Base-by-base conservation (phyloP, 2,113 vertebrate genomes). In the Agelaius phoeniceus region DNA sequence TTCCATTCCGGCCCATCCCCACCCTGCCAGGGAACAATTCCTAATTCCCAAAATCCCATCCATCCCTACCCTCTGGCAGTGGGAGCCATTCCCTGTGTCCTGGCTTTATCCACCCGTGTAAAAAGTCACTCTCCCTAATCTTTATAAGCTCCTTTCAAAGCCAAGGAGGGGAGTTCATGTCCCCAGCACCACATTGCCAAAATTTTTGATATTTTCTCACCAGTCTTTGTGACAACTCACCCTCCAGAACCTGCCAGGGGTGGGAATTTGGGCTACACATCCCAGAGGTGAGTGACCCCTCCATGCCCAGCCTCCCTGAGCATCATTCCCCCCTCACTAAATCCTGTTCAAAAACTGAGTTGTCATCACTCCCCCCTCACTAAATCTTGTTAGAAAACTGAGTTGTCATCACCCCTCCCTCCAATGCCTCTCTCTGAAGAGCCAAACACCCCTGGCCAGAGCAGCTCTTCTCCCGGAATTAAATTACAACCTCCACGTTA, bases 401-500 rank as follows among this genome's bases (percentile, higher is more conserved):
- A 66, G 9, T 2, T 33, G 6, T 21, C 65, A 23, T 10, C 31
- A 20, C 7, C 7, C 18, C 12, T 24, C 37, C 8, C n/a, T 21
- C 54, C 75, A 49, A 2, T 52, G 9, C 48, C 1, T 1, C 14
- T 46, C 44, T 44, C 51, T 13, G 67, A 52, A 30, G 62, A 91
- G 37, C 74, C 49, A 33, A 94, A 73, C 19, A 15, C 19, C 13
- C 20, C 21, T 3, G 76, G 63, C 65, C 28, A 80, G 59, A 91
- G 15, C 65, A 13, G 58, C 54, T 93, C 62, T 76, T 91, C 80
- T 80, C 63, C 83, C 54, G 3, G 19, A 68, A 95, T 95, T 87
- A 83, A 91, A 91, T 58, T 46, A 41, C 82, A 84, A 57, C 49
- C 85, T 89, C 41, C 2, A 4, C 89, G 49, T 97, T 94, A 92